These are phyloP conservation scores for Theodoxus fluviatilis DNA, from an alignment of 2,888 invertebrate genomes.

Conservation along the genomic window DNA sequence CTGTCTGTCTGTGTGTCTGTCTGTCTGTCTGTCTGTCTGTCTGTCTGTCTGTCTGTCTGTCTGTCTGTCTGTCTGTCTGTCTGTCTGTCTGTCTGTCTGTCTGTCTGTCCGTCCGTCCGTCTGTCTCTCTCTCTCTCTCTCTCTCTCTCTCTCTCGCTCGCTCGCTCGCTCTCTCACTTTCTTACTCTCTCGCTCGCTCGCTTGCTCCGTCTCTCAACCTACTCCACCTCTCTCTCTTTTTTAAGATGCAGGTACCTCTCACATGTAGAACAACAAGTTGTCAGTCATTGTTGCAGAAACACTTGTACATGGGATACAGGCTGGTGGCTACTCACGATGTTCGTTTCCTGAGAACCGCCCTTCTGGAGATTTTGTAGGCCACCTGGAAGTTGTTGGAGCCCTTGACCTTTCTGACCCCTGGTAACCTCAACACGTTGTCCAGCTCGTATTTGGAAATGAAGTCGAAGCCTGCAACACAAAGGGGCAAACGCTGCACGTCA, in stretches of 20 bases:
- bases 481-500: background rate
- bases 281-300: too few species aligned
- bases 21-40: background rate
- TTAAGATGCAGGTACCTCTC: background rate
- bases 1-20: background rate
- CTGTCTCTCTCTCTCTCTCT: background rate
- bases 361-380: slow-evolving; percentile 79
- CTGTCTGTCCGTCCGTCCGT: background rate
- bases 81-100: background rate
- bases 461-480: slow-evolving; percentile 72
- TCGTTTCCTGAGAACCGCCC: slow-evolving; percentile 77
- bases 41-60: background rate
- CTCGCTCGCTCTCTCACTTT: background rate
- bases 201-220: too few species aligned
- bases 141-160: background rate
- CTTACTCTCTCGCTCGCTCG: background rate
- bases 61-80: background rate
- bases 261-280: slow-evolving; percentile 27
- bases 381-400: slow-evolving; percentile 82
- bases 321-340: slow-evolving; percentile 75
- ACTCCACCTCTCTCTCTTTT: background rate
- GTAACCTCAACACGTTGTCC: slow-evolving; percentile 70
- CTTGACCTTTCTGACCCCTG: slow-evolving; percentile 75
- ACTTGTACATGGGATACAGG: too few species aligned
- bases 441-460: slow-evolving; percentile 78